Percentiles rank a stretch among this genome's conserved stretches.
phyloP scores from a whole-genome alignment of 2,888 invertebrate genomes.

The Eulithis testata region DNA sequence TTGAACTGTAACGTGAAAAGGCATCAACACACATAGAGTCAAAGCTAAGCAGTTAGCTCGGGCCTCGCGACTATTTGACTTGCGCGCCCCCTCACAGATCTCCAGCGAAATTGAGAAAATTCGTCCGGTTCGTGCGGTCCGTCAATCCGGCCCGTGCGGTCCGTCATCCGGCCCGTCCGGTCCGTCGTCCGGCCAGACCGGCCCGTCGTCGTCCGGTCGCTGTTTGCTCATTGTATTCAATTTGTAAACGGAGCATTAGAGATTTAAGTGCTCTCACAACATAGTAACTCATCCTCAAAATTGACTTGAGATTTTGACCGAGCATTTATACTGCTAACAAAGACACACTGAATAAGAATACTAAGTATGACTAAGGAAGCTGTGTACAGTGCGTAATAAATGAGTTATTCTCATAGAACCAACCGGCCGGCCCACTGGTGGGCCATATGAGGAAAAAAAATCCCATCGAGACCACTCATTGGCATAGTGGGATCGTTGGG shows the following conservation, averaged over 20 bases:
- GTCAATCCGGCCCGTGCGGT: neutral
- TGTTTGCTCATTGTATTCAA: slow-evolving; percentile 11
- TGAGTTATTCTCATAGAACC: no score
- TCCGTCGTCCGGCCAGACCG: neutral
- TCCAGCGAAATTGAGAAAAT: slow-evolving; percentile 40
- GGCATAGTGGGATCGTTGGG: no score
- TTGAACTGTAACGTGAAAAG: neutral
- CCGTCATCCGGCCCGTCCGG: no score
- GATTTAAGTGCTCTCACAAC: slow-evolving; percentile 8
- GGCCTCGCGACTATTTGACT: slow-evolving; percentile 49
- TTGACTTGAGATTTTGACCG: neutral
- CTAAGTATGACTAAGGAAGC: no score
- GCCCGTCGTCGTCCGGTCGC: neutral
- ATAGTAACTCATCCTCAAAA: neutral
- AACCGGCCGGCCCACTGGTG: no score
- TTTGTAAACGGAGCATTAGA: slow-evolving; percentile 4
- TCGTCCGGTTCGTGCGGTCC: neutral
- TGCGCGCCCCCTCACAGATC: slow-evolving; percentile 35
- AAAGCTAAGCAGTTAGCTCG: slow-evolving; percentile 41
- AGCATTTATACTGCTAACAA: no score
- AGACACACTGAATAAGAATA: no score
- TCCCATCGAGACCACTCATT: no score
- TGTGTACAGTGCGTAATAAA: no score
- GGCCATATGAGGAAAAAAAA: no score
- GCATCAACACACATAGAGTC: neutral